A percentile compares a stretch with the other conserved stretches of the same genome.
These are phyloP conservation scores for Lynx canadensis DNA, from an alignment of 2,113 vertebrate species.

Conservation along the genomic window DNA sequence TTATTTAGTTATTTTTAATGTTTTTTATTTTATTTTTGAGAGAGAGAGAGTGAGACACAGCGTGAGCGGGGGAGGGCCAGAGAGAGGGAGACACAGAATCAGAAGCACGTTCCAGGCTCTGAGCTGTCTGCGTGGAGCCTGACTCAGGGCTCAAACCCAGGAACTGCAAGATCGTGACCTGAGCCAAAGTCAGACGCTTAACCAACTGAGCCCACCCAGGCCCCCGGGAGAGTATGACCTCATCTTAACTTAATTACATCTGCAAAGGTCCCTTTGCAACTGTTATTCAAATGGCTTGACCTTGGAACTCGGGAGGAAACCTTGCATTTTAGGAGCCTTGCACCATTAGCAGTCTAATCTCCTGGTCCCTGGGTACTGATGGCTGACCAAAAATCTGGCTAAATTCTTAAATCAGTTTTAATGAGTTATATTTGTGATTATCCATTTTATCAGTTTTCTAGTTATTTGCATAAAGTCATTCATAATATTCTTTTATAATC, in stretches of 20 bases:
- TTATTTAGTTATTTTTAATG: too few species aligned
- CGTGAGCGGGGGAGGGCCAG: too few species aligned
- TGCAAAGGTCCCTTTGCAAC: neutral
- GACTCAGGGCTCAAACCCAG: too few species aligned
- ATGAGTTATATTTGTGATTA: neutral
- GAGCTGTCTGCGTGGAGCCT: too few species aligned
- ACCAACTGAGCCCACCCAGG: too few species aligned
- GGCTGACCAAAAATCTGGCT: constrained; percentile 41
- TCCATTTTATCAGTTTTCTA: neutral
- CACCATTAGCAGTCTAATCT: constrained; percentile 60
- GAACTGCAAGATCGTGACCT: too few species aligned
- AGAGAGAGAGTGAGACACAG: too few species aligned
- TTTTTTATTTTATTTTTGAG: too few species aligned
- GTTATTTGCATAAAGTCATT: neutral
- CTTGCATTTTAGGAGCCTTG: constrained; percentile 21
- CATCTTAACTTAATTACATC: neutral
- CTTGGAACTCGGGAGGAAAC: constrained; percentile 58
- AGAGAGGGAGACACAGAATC: too few species aligned
- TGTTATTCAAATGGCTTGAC: neutral
- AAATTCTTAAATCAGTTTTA: neutral
- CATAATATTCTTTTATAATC: neutral
- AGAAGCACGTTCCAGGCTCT: too few species aligned
- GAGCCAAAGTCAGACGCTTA: too few species aligned
- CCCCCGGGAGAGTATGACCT: neutral
- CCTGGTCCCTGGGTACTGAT: constrained; percentile 26